Conservation (phyloP, 2,888 invertebrate species). For the Itoplectis maculator region DNA sequence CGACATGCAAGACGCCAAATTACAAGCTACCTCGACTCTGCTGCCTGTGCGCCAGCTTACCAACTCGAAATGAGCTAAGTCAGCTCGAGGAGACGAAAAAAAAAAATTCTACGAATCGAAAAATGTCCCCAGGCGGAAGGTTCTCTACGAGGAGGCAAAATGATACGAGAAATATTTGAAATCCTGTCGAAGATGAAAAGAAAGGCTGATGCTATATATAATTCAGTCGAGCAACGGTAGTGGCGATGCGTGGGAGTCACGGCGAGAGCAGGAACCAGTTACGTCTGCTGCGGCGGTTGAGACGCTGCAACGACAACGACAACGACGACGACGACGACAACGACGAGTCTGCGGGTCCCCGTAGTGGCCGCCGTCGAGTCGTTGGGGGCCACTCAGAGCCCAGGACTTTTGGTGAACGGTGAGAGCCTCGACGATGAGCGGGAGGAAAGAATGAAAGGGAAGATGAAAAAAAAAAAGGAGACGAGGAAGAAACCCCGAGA, state of each 20-base stretch:
- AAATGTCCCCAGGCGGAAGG: too few relatives aligned
- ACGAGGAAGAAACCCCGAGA: constrained; percentile 3
- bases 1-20: too few relatives aligned
- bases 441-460: constrained; percentile 28
- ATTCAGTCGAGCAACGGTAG: neutral
- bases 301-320: constrained; percentile 43
- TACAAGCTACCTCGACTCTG: too few relatives aligned
- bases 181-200: neutral
- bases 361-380: constrained; percentile 53
- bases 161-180: neutral
- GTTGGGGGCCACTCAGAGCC: constrained; percentile 41
- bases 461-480: constrained; percentile 10
- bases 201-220: constrained; percentile 5
- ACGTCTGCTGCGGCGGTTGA: constrained; percentile 48
- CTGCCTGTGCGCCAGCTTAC: too few relatives aligned
- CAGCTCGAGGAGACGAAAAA: too few relatives aligned
- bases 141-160: neutral
- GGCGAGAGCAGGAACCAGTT: constrained; percentile 48
- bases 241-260: constrained; percentile 43
- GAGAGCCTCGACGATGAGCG: constrained; percentile 36
- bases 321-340: constrained; percentile 40
- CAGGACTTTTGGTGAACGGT: constrained; percentile 57
- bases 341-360: constrained; percentile 31
- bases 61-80: too few relatives aligned
- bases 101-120: too few relatives aligned